Base-by-base conservation (phyloP, 2,888 invertebrate genomes). In the Seira sanloemensis region DNA sequence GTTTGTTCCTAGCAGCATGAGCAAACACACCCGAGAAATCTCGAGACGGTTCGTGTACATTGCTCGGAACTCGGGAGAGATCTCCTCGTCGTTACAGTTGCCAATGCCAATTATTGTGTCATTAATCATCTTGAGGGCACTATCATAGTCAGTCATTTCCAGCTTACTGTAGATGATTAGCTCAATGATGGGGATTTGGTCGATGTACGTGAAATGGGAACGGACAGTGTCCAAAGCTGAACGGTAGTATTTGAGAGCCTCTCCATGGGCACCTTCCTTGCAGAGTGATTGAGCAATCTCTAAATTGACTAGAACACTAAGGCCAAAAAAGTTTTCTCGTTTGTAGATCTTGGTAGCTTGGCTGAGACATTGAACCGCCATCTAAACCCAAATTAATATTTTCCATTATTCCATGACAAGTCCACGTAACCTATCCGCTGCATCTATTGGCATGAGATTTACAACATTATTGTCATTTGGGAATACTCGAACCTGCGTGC, bases 301-400 rank as follows among this genome's bases (percentile, higher is more conserved):
- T 25, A 89, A 67, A 0, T 81, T 86, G 18, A 87, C 73, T 2
- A 87, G 24, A 12, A 88, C 54, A 58, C 78, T 75, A 21, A 88
- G 75, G 0, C 87, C 88, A 46, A 74, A 74, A 58, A 78, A 74
- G 12, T 86, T 86, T 66, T 88, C 86, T 18, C 69, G 72, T 66
- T 86, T 87, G 78, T 84, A 89, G n/a, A 88, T 83, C 23, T 85
- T 84, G 0, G 87, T 86, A 0, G 88, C 89, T 83, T 89, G 88
- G 9, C 78, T 82, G 1, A 88, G 68, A 71, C 84, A 79, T 26
- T 87, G 87, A 12, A 89, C 75, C 0, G 86, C 88, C 76, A 88
- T 68, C 89, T 89, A 82, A 72, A 21, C 21, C n/a, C 62, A 21
- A 23, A 62, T 9, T 2, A 24, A 80, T n/a, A n/a, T n/a, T n/a